These are phyloP conservation scores for Tinea semifulvella DNA, from an alignment of 2,888 invertebrate species.

Conservation along the genomic window DNA sequence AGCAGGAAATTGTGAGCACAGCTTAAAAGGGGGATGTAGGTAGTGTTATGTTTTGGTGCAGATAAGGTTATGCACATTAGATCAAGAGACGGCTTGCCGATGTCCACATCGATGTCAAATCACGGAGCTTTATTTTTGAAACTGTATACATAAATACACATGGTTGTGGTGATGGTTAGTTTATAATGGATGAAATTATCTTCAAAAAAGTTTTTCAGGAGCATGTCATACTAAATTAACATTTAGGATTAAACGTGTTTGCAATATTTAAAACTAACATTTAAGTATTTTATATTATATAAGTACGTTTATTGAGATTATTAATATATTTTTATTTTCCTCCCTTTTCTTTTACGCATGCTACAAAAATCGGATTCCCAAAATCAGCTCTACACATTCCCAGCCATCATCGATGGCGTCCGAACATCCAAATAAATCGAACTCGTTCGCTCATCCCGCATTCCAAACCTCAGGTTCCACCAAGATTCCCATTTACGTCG, in stretches of 20 bases:
- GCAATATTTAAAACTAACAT: not conserved
- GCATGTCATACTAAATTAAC: not conserved
- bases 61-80: not conserved
- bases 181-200: not conserved
- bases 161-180: conserved; percentile 2
- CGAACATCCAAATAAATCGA: conserved; percentile 51
- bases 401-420: conserved; percentile 62
- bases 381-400: conserved; percentile 60
- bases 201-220: not conserved
- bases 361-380: conserved; percentile 27
- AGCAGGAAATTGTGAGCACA: not conserved
- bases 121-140: not conserved
- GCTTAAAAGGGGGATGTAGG: conserved; percentile 7
- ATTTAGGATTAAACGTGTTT: not conserved
- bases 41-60: conserved; percentile 6
- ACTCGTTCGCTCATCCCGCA: conserved; percentile 62
- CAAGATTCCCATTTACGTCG: conserved; percentile 78
- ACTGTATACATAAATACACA: not conserved
- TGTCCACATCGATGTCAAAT: not conserved
- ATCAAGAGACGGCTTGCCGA: not conserved
- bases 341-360: conserved; percentile 39
- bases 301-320: not conserved
- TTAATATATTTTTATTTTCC: conserved; percentile 32
- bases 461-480: conserved; percentile 72
- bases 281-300: not conserved